Evolutionary conservation across 2,888 invertebrate species (phyloP), one percentile per base, ranked within the genome.

Genomic region (Silvanus unidentatus): DNA sequence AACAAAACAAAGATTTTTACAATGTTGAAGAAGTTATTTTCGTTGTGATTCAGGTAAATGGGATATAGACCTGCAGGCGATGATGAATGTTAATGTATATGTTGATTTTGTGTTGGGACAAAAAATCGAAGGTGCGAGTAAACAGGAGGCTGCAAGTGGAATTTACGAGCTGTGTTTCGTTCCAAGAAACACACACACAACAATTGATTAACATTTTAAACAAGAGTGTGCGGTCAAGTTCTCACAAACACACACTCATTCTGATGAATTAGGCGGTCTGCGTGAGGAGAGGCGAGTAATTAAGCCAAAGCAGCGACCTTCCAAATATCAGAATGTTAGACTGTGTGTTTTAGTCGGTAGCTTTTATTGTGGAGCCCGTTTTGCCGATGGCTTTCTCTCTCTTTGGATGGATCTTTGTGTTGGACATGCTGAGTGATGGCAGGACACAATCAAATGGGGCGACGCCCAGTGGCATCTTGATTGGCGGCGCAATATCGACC

Each of bases 1-100:
- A 86, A 86, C 76, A 77, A 74, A 39, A 44, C 40, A 45, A 50
- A 42, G 12, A 35, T 10, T 11, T 35, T 35, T 35, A 12, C 12
- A 35, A 35, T 35, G 11, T 35, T 10, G 8, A 28, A 10, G 28
- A 28, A 9, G 28, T 28, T 28, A 28, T 8, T 28, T 28, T 10
- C 28, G 8, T 8, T 8, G 10, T 12, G 32, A 32, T 5, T 32
- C n/a, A 32, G 13, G n/a, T 32, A 12, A 32, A 32, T 5, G n/a
- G 10, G 4, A 12, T 32, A 8, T 32, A 12, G 5, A 32, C 32
- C 32, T n/a, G 32, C 32, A 32, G 32, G 32, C 32, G 3, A 9
- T 12, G n/a, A 12, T 9, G 11, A 12, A 32, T 32, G 13, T 32
- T 32, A 32, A 32, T 32, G 32, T 3, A 32, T 32, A 32, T 32